Conservation (phyloP, 92 coral and sea anemone genomes). For the Scolanthus callimorphus region DNA sequence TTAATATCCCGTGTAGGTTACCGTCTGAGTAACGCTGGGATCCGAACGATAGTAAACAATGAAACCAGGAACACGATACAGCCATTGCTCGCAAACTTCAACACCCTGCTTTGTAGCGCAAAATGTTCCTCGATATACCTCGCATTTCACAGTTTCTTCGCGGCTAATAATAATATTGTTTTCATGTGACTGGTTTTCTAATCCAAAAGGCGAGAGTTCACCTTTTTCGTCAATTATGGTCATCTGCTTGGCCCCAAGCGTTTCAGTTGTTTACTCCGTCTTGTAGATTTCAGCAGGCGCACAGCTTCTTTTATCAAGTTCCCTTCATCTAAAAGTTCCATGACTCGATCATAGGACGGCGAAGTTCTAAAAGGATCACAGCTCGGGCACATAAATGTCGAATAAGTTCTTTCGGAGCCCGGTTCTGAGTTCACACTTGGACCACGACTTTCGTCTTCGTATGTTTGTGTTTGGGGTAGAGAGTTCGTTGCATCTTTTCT, state of each 20-base stretch:
- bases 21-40: background rate
- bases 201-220: too few relatives aligned
- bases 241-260: conserved; percentile 73
- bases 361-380: conserved; percentile 80
- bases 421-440: conserved; percentile 11
- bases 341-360: conserved; percentile 59
- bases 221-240: background rate
- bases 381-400: conserved; percentile 73
- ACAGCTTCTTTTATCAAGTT: conserved; percentile 84
- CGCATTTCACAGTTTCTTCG: background rate
- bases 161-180: background rate
- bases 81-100: too few relatives aligned
- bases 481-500: conserved; percentile 40
- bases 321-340: conserved; percentile 76
- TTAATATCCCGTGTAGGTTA: conserved; percentile 1
- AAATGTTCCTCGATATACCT: too few relatives aligned
- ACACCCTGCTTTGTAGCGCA: too few relatives aligned
- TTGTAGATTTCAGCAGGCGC: conserved; percentile 51
- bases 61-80: too few relatives aligned
- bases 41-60: background rate
- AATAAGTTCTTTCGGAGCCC: conserved; percentile 34
- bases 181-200: too few relatives aligned
- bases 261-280: conserved; percentile 73
- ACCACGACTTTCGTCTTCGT: conserved; percentile 6
- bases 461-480: conserved; percentile 21